Evolutionary conservation across 2,888 invertebrate species (phyloP).

Genomic region (Plemyria rubiginata): DNA sequence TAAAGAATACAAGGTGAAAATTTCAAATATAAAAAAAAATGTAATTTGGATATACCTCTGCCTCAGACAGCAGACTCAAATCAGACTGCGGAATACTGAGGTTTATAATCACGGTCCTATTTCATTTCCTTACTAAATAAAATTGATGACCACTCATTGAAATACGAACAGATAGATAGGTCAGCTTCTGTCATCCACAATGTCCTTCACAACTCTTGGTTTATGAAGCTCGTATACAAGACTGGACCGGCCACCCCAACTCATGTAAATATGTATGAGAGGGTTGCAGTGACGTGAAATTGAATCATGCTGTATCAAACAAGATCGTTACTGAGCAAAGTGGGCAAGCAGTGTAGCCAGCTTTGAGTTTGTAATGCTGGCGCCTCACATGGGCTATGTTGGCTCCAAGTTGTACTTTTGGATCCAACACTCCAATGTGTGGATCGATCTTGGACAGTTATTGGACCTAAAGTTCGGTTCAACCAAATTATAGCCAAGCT

Average conservation of each 20-base stretch:
- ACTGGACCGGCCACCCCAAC: constrained; percentile 36
- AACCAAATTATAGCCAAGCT: no score
- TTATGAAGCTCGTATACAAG: constrained; percentile 17
- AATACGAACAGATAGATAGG: constrained; percentile 5
- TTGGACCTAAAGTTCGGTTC: no score
- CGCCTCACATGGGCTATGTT: no score
- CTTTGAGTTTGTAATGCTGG: background rate
- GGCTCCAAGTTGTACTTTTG: no score
- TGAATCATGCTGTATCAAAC: constrained; percentile 35
- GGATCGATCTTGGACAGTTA: no score
- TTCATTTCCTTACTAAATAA: background rate
- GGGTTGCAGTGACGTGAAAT: constrained; percentile 34
- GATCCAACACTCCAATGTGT: no score
- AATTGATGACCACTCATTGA: background rate
- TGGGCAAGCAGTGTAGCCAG: constrained; percentile 18
- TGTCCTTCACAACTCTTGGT: constrained; percentile 24
- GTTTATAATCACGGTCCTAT: no score
- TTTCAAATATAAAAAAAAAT: no score
- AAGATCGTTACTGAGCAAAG: constrained; percentile 31
- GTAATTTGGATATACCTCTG: no score
- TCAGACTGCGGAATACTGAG: no score
- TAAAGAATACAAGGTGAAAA: no score
- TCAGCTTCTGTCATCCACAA: constrained; percentile 18
- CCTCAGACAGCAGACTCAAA: no score
- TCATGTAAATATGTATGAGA: constrained; percentile 43